Base-by-base conservation (phyloP, 2,888 invertebrate genomes). In the Pogonocherus hispidulus region DNA sequence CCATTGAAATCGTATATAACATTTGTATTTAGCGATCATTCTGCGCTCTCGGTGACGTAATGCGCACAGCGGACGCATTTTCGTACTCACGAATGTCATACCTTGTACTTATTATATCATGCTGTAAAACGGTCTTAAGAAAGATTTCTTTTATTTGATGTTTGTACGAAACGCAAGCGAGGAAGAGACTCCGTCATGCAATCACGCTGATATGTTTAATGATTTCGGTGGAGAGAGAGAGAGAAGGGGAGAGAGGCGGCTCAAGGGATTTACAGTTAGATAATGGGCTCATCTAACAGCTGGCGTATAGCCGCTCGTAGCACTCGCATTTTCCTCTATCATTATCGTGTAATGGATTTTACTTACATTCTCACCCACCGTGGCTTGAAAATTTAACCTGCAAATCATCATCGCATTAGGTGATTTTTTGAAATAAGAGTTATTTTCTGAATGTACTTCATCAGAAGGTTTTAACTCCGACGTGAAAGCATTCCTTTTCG, bases 241-340 rank as follows among this genome's bases (percentile, higher is more conserved):
- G 14, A 68, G 63, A 65, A 46, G 27, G 3, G 35, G 49, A 59
- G 22, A 68, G 66, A 66, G 59, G 70, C 55, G 71, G 67, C 68
- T 73, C 64, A 70, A 73, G 68, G 66, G 69, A 72, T 73, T 62
- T 71, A 76, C 76, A 74, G 76, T 76, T 76, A 69, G 73, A 76
- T 74, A 70, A 75, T 70, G 71, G 63, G 55, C 67, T 60, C 69
- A 67, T 23, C 56, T 55, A 68, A 69, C 74, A 74, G 69, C 69
- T 75, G 75, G 74, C 66, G 56, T 70, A 70, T 68, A 68, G 59
- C 47, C 16, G 47, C 9, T n/a, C 18, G n/a, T 47, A 19, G 19
- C 16, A 22, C 20, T 59, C 47, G 47, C 59, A 46, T 59, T 59
- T 41, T 32, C 47, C 35, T 23, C 47, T 47, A 27, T 59, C 59